These are phyloP conservation scores for Amblyjoppa proteus DNA, from an alignment of 2,888 invertebrate species.

Conservation along the genomic window DNA sequence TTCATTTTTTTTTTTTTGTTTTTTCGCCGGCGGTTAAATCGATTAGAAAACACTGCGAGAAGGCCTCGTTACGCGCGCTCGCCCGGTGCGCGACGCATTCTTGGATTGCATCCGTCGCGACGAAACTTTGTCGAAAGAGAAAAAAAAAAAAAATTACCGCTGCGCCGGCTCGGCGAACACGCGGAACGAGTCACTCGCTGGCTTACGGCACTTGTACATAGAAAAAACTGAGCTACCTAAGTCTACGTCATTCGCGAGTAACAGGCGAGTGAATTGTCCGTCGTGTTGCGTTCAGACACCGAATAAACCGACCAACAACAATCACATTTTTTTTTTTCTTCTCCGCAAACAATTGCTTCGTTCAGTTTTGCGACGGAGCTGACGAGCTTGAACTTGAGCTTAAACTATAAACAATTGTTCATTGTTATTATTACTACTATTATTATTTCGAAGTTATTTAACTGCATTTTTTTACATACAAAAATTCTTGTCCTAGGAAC, in stretches of 20 bases:
- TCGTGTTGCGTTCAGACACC: background rate
- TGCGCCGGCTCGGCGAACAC: slow-evolving; percentile 19
- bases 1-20: background rate
- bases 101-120: background rate
- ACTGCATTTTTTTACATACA: background rate
- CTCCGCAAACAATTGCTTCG: background rate
- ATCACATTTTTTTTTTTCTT: background rate
- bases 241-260: slow-evolving; percentile 75
- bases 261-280: slow-evolving; percentile 5
- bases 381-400: background rate
- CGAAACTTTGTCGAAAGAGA: background rate
- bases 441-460: background rate
- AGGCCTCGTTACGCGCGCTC: slow-evolving; percentile 36
- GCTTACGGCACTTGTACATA: slow-evolving; percentile 70
- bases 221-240: slow-evolving; percentile 79
- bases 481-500: slow-evolving; percentile 56
- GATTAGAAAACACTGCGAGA: slow-evolving; percentile 57
- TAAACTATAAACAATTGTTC: background rate
- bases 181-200: slow-evolving; percentile 47
- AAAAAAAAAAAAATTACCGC: slow-evolving; percentile 2
- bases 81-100: background rate
- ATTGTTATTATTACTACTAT: background rate
- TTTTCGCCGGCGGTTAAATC: slow-evolving; percentile 26
- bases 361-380: background rate
- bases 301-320: background rate